Percentiles rank a stretch among this genome's conserved stretches.
Evolutionary conservation across 2,888 invertebrate species (phyloP).

Genomic region (Hyppa rectilinea): DNA sequence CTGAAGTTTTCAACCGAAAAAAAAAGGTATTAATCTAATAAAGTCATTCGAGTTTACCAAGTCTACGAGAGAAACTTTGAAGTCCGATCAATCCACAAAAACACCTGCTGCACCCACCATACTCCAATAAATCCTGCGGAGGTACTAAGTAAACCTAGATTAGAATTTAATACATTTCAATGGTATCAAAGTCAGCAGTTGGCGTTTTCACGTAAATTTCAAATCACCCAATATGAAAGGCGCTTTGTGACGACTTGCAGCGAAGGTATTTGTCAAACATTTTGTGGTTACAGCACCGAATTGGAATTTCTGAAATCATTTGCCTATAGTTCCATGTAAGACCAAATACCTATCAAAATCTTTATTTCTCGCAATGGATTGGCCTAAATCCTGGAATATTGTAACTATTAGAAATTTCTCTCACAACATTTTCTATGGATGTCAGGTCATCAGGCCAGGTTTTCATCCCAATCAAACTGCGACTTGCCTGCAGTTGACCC

Average conservation of each 20-base stretch:
- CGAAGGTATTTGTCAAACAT: not conserved
- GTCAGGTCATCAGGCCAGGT: not conserved
- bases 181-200: not conserved
- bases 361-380: not conserved
- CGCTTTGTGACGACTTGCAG: not conserved
- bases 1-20: no score
- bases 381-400: no score
- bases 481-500: no score
- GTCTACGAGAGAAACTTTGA: not conserved
- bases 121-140: not conserved
- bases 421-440: not conserved
- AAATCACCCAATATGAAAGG: not conserved
- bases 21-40: no score
- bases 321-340: not conserved
- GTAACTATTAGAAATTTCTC: no score
- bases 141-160: not conserved
- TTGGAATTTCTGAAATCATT: not conserved
- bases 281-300: not conserved
- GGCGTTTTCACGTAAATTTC: not conserved
- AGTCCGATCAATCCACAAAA: not conserved
- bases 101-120: no score
- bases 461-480: not conserved
- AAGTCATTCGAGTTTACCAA: not conserved
- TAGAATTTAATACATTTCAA: not conserved
- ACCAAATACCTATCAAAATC: not conserved